Evolutionary conservation across 2,888 invertebrate genomes (phyloP).

Genomic region (Adineta ricciae): DNA sequence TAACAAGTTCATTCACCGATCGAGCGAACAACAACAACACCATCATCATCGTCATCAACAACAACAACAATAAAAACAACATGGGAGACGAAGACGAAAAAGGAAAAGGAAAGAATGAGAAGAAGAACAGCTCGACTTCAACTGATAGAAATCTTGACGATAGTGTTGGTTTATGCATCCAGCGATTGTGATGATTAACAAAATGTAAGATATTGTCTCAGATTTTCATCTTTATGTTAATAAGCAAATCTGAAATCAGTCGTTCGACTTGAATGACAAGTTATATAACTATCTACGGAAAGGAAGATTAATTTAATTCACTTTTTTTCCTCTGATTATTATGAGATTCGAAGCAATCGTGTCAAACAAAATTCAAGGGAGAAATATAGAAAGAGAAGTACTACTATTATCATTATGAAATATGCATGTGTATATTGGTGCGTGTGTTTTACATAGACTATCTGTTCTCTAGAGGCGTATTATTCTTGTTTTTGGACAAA

Average conservation of each 20-base stretch:
- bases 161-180: background rate
- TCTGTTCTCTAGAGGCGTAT: background rate
- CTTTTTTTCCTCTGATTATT: background rate
- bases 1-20: constrained; percentile 7
- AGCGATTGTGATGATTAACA: background rate
- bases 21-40: background rate
- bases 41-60: too few species aligned
- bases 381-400: background rate
- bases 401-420: background rate
- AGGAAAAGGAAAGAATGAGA: too few species aligned
- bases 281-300: background rate
- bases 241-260: background rate
- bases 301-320: background rate
- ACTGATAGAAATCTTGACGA: background rate
- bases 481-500: background rate
- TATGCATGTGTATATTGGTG: background rate
- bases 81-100: too few species aligned
- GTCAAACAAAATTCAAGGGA: background rate
- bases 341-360: background rate
- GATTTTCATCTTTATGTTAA: background rate
- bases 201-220: background rate
- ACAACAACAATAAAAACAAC: too few species aligned
- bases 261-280: background rate
- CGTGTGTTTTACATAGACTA: background rate
- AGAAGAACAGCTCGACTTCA: background rate